These are phyloP conservation scores for Lordiphosa fenestrarum DNA, from an alignment of 2,888 invertebrate species.

Conservation along the genomic window DNA sequence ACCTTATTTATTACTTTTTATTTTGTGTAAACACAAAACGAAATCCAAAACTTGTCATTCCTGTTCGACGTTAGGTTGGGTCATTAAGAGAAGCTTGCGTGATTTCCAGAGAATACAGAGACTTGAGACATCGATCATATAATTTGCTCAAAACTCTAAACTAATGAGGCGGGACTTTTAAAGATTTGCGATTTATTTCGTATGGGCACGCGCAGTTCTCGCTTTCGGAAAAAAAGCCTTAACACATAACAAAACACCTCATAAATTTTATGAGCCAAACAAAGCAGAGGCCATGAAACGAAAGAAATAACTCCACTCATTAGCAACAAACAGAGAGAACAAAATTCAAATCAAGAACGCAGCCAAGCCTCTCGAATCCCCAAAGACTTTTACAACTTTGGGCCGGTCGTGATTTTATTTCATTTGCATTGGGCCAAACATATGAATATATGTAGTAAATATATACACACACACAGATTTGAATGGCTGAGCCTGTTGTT, in stretches of 20 bases:
- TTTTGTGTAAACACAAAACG: slow-evolving; percentile 29
- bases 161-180: slow-evolving; percentile 56
- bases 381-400: slow-evolving; percentile 33
- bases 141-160: slow-evolving; percentile 49
- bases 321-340: slow-evolving; percentile 32
- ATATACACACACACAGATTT: slow-evolving; percentile 2
- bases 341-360: slow-evolving; percentile 22
- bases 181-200: slow-evolving; percentile 21
- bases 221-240: slow-evolving; percentile 28
- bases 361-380: slow-evolving; percentile 26
- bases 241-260: slow-evolving; percentile 70
- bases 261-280: slow-evolving; percentile 59
- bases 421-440: slow-evolving; percentile 26
- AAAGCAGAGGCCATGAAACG: slow-evolving; percentile 24
- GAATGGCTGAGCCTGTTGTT: slow-evolving; percentile 16
- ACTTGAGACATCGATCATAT: slow-evolving; percentile 60
- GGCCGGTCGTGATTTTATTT: slow-evolving; percentile 22
- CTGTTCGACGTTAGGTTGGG: slow-evolving; percentile 37
- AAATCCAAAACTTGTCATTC: slow-evolving; percentile 60
- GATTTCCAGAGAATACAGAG: slow-evolving; percentile 43
- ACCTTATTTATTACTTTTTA: slow-evolving; percentile 6
- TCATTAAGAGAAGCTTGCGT: slow-evolving; percentile 46
- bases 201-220: slow-evolving; percentile 47
- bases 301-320: slow-evolving; percentile 48
- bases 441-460: slow-evolving; percentile 5